Percentiles rank a stretch among this genome's conserved stretches.
Conservation (phyloP, 2,797 vertebrate species). For the Loriculus beryllinus region DNA sequence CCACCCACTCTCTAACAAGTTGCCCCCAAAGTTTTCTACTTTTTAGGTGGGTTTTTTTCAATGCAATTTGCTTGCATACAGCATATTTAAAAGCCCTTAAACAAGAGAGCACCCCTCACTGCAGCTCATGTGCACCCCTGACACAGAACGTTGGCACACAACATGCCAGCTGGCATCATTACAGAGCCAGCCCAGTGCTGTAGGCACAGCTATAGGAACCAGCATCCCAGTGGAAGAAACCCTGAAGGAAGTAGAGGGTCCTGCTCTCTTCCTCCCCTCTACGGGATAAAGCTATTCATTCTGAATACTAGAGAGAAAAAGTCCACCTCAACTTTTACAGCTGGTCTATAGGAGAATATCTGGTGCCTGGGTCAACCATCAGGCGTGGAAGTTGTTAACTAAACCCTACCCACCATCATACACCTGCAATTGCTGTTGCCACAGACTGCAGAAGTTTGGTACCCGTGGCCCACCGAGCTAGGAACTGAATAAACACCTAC, state of each 20-base stretch:
- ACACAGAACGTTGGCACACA: rapidly evolving
- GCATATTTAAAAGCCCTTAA: neutral
- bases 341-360: neutral
- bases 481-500: neutral
- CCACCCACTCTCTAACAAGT: neutral
- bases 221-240: neutral
- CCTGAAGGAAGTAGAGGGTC: neutral
- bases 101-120: neutral
- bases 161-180: rapidly evolving
- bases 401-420: neutral
- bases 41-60: too few species aligned
- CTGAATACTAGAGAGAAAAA: neutral
- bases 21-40: neutral
- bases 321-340: neutral
- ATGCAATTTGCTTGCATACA: neutral
- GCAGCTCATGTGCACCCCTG: neutral
- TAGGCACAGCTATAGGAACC: neutral
- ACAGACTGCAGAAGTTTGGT: neutral
- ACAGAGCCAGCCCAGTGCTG: neutral
- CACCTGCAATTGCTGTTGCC: neutral
- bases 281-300: neutral
- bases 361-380: neutral
- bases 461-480: too few species aligned
- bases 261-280: neutral
- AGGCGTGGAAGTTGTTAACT: neutral